Percentiles rank a stretch among this genome's conserved stretches.
Evolutionary conservation across 2,797 vertebrate genomes (phyloP).

Genomic region (Chelon labrosus): DNA sequence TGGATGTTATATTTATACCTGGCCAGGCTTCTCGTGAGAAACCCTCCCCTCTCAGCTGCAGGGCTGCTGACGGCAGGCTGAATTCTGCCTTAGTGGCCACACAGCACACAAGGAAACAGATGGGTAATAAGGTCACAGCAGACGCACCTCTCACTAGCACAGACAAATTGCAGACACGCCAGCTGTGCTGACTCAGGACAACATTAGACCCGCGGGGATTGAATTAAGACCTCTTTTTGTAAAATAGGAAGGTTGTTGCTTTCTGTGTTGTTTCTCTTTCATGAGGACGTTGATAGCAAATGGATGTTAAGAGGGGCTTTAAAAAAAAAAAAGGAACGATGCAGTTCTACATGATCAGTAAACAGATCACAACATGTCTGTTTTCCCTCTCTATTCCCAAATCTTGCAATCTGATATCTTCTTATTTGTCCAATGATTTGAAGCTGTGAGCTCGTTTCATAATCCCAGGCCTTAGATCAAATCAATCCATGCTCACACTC

Average conservation of each 20-base stretch:
- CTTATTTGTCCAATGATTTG: background rate
- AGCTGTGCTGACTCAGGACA: slow-evolving; percentile 78
- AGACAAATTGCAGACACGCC: slow-evolving; percentile 77
- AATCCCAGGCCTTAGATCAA: background rate
- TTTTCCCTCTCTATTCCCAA: background rate
- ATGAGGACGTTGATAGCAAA: background rate
- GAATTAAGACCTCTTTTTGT: slow-evolving; percentile 61
- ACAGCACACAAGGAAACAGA: slow-evolving; percentile 75
- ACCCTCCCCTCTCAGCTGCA: slow-evolving; percentile 66
- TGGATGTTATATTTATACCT: slow-evolving; percentile 75
- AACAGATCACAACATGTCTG: background rate
- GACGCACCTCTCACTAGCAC: slow-evolving; percentile 63
- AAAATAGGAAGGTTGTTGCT: slow-evolving; percentile 43
- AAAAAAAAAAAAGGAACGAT: background rate
- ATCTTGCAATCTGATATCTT: background rate
- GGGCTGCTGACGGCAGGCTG: slow-evolving; percentile 77
- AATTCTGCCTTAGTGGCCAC: slow-evolving; percentile 72
- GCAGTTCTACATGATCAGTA: background rate
- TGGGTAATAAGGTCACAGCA: slow-evolving; percentile 82
- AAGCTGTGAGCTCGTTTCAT: background rate
- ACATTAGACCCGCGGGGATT: slow-evolving; percentile 61
- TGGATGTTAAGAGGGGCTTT: background rate
- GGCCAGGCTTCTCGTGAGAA: slow-evolving; percentile 49
- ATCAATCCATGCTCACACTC: background rate
- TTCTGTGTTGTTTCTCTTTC: slow-evolving; percentile 26